Conservation (phyloP, 2,113 vertebrate species). For the Cyanocitta stelleri region DNA sequence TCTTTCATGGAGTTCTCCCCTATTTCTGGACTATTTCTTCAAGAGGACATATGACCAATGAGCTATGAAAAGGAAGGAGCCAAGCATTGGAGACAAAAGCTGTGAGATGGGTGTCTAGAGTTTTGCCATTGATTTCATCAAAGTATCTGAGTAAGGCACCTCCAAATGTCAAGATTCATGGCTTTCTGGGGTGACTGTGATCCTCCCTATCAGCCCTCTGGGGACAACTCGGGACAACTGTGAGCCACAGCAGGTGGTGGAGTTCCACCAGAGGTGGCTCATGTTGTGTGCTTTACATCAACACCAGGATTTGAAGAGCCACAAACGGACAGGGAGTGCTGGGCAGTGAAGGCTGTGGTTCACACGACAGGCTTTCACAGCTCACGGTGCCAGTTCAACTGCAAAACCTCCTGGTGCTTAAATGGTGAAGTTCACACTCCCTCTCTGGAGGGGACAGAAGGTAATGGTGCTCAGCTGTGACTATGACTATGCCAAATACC, state of each 20-base stretch:
- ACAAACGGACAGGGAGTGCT: not conserved
- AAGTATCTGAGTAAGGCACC: not conserved
- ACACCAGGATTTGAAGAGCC: not conserved
- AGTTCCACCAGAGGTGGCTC: not conserved
- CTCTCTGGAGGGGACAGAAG: conserved; percentile 31
- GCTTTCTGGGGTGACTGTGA: not conserved
- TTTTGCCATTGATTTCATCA: not conserved
- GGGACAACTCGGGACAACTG: not conserved
- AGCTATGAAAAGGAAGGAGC: not conserved
- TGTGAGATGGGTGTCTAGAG: not conserved
- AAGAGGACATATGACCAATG: not conserved
- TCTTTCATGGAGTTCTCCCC: not conserved
- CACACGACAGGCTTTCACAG: not conserved
- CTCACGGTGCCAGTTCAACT: not conserved
- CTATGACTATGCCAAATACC: conserved; percentile 37
- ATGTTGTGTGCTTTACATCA: not conserved
- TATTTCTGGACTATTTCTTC: not conserved
- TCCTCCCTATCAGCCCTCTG: rapidly evolving
- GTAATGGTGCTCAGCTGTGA: conserved; percentile 60
- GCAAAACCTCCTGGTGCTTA: conserved; percentile 48
- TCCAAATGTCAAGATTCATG: not conserved
- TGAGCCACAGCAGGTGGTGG: not conserved
- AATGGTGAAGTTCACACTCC: conserved; percentile 53
- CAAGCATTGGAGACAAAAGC: not conserved
- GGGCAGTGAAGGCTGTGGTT: not conserved